A percentile compares a stretch with the other conserved stretches of the same genome.
Evolutionary conservation across 2,888 invertebrate genomes (phyloP).

Genomic region (Oxyteleia sp.): DNA sequence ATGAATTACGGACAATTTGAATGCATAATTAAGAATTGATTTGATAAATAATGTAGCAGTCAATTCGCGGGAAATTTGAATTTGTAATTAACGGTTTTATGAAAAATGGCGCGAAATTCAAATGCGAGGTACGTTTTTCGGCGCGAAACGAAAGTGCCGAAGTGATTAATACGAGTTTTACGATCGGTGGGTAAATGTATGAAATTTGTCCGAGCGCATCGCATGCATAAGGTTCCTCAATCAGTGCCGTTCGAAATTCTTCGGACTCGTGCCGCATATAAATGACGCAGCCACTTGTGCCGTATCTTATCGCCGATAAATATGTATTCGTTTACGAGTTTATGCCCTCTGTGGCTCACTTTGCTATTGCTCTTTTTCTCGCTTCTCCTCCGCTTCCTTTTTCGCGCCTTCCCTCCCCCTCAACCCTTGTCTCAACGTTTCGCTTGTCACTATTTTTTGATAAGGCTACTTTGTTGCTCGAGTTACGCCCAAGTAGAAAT

Average conservation of each 20-base stretch:
- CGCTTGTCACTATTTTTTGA: constrained; percentile 76
- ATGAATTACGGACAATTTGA: too few species aligned
- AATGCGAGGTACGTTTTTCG: constrained; percentile 17
- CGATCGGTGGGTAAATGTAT: constrained; percentile 43
- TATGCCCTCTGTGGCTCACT: constrained; percentile 71
- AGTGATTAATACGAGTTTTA: constrained; percentile 58
- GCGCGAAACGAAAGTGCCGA: constrained; percentile 32
- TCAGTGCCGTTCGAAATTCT: constrained; percentile 69
- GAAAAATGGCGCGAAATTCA: constrained; percentile 17
- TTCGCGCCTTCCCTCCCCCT: constrained; percentile 45
- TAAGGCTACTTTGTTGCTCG: constrained; percentile 61
- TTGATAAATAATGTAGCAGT: too few species aligned
- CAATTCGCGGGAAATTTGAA: too few species aligned
- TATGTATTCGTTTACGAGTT: constrained; percentile 78
- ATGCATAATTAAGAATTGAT: too few species aligned
- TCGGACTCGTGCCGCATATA: constrained; percentile 70
- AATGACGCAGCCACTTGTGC: constrained; percentile 65
- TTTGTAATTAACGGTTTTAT: constrained; percentile 6
- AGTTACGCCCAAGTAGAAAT: too few species aligned
- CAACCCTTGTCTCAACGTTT: constrained; percentile 31
- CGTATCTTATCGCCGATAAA: constrained; percentile 81
- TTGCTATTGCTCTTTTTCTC: constrained; percentile 69
- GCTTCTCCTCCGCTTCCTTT: constrained; percentile 48
- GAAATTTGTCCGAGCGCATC: constrained; percentile 53
- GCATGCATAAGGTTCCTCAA: constrained; percentile 70